Evolutionary conservation across 2,797 vertebrate species (phyloP).

Genomic region (Florisuga fusca): DNA sequence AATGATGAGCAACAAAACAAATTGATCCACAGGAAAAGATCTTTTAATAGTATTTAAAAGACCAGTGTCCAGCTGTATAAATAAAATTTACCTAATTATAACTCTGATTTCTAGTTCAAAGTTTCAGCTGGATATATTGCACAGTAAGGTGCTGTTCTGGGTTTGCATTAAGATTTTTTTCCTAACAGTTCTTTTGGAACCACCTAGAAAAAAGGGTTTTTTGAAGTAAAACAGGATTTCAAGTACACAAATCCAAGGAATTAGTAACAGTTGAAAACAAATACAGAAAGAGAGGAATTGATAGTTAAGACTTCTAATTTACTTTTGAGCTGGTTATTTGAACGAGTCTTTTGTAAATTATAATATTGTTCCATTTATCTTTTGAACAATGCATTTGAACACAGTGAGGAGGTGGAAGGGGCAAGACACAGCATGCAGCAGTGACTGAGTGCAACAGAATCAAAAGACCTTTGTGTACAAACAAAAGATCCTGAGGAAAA

Average conservation of each 20-base stretch:
- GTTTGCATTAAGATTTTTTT: not conserved
- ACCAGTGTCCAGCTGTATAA: not conserved
- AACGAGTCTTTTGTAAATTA: not conserved
- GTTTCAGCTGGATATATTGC: not conserved
- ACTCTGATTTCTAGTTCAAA: not conserved
- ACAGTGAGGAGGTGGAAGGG: not conserved
- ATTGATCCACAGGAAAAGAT: not conserved
- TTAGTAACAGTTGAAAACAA: not conserved
- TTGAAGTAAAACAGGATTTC: not conserved
- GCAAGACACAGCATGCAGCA: fast-evolving
- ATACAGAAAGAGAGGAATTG: not conserved
- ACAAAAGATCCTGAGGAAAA: not conserved
- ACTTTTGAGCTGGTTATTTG: not conserved
- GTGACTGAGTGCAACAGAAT: not conserved
- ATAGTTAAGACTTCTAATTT: not conserved
- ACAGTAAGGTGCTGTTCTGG: not conserved
- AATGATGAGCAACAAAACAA: not conserved
- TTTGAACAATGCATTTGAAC: not conserved
- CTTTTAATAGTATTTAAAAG: not conserved
- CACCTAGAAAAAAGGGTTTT: not conserved
- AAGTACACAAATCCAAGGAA: not conserved
- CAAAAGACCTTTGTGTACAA: not conserved
- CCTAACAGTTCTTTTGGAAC: not conserved
- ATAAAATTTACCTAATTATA: not conserved
- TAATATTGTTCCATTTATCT: not conserved